Base-by-base conservation (phyloP, 2,888 invertebrate species). In the Dascillus cervinus region DNA sequence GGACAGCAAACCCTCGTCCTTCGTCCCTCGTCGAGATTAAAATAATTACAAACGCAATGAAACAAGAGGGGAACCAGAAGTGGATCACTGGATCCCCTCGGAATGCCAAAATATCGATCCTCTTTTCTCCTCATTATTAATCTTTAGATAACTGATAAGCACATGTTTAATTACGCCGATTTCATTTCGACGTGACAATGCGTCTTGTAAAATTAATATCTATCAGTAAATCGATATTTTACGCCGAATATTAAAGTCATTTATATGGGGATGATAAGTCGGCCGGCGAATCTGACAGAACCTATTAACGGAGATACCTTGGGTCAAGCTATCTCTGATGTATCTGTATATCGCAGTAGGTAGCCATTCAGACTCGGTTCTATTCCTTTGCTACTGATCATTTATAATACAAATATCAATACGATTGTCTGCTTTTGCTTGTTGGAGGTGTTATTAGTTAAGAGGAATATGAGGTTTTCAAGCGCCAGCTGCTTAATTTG, bases 1-100 rank as follows among this genome's bases (percentile, higher is more conserved):
- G 14, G 34, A 35, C 26, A 29, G 24, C 39, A 31, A 39, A 36
- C 39, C 41, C 53, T 49, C 50, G 42, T 47, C n/a, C n/a, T n/a
- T n/a, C n/a, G n/a, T n/a, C n/a, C n/a, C n/a, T n/a, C 46, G 44
- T 52, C 46, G 26, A 49, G 49, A 48, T 49, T 51, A 53, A 56
- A 56, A 58, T 58, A 56, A 60, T 58, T 60, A 55, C 51, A 56
- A 57, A 53, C 50, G 56, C 50, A 54, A 53, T 50, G 49, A 55
- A 53, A 56, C 53, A 53, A 57, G 56, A 57, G n/a, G n/a, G 59
- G 56, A 47, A 46, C 37, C 38, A 49, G 43, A 47, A 54, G 52
- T 52, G 50, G 41, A 45, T 45, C 53, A 50, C 44, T 46, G 39
- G 41, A 43, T 44, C 24, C 11, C 9, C 4, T 17, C 4, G 52